Conservation (phyloP, 2,888 invertebrate genomes). For the Xestia sexstrigata region DNA sequence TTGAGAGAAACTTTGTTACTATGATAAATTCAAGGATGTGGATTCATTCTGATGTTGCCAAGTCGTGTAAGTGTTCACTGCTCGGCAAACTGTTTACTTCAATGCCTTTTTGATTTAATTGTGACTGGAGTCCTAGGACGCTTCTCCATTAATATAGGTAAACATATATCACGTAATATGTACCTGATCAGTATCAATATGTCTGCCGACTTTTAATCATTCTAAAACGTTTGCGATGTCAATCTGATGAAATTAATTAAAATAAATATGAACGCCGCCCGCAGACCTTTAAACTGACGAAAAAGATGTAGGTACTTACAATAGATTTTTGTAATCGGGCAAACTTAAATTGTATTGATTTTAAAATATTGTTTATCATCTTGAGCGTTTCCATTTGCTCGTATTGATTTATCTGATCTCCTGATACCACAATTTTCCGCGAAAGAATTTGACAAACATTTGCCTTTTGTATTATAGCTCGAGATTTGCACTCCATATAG, state of each 20-base stretch:
- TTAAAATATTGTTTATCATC: slow-evolving; percentile 8
- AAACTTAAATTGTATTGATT: background rate
- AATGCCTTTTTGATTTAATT: background rate
- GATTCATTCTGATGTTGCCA: slow-evolving; percentile 27
- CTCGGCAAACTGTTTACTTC: background rate
- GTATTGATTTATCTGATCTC: slow-evolving; percentile 4
- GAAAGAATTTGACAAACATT: slow-evolving; percentile 49
- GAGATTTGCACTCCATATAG: slow-evolving; percentile 41
- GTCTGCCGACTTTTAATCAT: slow-evolving; percentile 25
- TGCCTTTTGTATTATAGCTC: slow-evolving; percentile 37
- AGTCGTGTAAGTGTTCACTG: background rate
- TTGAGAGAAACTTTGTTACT: background rate
- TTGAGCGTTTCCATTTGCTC: slow-evolving; percentile 4
- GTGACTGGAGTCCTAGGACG: background rate
- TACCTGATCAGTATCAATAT: slow-evolving; percentile 18
- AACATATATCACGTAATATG: background rate
- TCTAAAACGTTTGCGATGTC: slow-evolving; percentile 37
- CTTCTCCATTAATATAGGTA: background rate
- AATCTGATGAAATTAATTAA: slow-evolving; percentile 19
- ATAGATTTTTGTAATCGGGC: background rate
- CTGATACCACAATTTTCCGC: slow-evolving; percentile 38
- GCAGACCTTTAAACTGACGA: background rate
- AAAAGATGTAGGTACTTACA: background rate
- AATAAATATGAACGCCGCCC: background rate
- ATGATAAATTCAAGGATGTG: background rate